These are phyloP conservation scores for Xylota sylvarum DNA, from an alignment of 2,888 invertebrate species.

Conservation along the genomic window DNA sequence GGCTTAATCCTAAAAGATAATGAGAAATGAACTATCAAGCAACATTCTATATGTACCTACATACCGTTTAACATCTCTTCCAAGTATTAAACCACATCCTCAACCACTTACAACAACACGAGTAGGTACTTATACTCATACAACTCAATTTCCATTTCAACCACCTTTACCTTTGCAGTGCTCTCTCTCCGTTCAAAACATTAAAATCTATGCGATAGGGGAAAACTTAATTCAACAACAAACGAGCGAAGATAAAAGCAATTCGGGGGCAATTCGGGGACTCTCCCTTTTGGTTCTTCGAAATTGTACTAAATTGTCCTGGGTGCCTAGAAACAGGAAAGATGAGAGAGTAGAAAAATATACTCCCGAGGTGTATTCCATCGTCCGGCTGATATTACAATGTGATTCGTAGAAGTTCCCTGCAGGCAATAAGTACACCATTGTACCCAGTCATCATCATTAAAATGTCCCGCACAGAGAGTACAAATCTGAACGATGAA, in stretches of 20 bases:
- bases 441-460: constrained; percentile 61
- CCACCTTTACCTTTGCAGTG: constrained; percentile 15
- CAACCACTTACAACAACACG: background rate
- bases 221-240: constrained; percentile 61
- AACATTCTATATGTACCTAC: background rate
- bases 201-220: constrained; percentile 28
- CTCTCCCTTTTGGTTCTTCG: constrained; percentile 33
- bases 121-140: background rate
- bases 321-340: constrained; percentile 8
- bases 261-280: constrained; percentile 14
- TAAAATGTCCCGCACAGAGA: constrained; percentile 61
- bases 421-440: constrained; percentile 51
- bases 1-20: no score
- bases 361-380: constrained; percentile 59
- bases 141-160: constrained; percentile 45
- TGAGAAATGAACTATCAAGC: no score
- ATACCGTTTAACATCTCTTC: background rate
- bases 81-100: background rate
- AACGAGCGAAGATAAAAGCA: constrained; percentile 56
- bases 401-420: constrained; percentile 56
- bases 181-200: constrained; percentile 12
- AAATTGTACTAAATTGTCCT: constrained; percentile 53
- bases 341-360: constrained; percentile 45
- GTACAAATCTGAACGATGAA: constrained; percentile 32
- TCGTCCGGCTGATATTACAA: constrained; percentile 70